Percentiles rank a stretch among this genome's conserved stretches.
phyloP scores from a whole-genome alignment of 2,113 vertebrate genomes.

The Erythrocebus patas region DNA sequence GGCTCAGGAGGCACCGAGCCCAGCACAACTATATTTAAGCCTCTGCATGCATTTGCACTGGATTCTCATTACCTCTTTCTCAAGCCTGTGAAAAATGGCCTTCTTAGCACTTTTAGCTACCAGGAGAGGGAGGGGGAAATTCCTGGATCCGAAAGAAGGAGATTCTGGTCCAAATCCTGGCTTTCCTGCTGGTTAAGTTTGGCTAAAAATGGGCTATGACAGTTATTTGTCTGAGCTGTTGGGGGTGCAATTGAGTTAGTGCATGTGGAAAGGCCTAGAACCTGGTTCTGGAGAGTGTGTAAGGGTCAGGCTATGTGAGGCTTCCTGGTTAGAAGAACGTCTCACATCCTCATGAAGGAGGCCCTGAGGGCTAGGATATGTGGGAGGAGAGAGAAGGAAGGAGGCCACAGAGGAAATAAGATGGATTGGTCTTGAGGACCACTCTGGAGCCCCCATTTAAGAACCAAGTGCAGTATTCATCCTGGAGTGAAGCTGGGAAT shows the following conservation, averaged over 20 bases:
- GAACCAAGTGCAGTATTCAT: background rate
- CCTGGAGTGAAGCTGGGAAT: background rate
- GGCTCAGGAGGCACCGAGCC: slow-evolving; percentile 1
- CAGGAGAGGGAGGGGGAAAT: background rate
- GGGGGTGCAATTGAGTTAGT: background rate
- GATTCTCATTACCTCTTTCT: background rate
- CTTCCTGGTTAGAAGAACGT: background rate
- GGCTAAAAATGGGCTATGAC: background rate
- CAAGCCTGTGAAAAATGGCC: slow-evolving; percentile 8
- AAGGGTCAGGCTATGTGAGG: background rate
- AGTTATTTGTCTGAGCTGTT: background rate
- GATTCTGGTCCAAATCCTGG: background rate
- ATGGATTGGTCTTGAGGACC: background rate
- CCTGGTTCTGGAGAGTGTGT: background rate
- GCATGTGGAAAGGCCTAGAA: background rate
- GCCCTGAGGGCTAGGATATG: background rate
- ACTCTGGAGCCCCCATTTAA: background rate
- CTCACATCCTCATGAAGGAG: background rate
- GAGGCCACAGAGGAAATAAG: background rate
- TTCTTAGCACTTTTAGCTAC: slow-evolving; percentile 50
- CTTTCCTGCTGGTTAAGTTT: background rate
- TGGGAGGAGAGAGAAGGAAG: background rate
- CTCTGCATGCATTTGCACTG: slow-evolving; percentile 5
- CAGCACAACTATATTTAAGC: slow-evolving; percentile 40
- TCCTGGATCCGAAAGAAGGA: background rate